Percentiles rank a stretch among this genome's conserved stretches.
Conservation (phyloP, 2,888 invertebrate genomes). For the Spialia ferax region DNA sequence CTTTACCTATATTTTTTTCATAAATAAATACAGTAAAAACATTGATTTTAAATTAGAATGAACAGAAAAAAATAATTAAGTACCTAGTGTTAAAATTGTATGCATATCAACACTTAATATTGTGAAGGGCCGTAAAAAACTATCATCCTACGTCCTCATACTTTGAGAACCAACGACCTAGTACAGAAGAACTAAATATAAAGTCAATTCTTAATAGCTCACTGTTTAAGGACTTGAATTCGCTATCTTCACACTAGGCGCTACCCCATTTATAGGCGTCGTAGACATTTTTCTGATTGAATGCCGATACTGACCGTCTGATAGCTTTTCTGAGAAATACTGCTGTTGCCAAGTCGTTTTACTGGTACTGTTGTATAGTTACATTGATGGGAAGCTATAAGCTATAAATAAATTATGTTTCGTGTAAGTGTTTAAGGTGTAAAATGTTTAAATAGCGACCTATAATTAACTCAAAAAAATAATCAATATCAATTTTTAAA, state of each 20-base stretch:
- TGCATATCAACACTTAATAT: too few relatives aligned
- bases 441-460: too few relatives aligned
- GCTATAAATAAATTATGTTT: background rate
- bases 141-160: too few relatives aligned
- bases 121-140: too few relatives aligned
- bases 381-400: too few relatives aligned
- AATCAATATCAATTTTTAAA: too few relatives aligned
- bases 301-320: conserved; percentile 26
- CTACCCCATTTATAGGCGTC: conserved; percentile 29
- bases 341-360: conserved; percentile 14
- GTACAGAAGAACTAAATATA: background rate
- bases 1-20: too few relatives aligned
- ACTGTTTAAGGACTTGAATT: conserved; percentile 27
- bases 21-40: too few relatives aligned
- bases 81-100: too few relatives aligned
- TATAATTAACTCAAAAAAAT: too few relatives aligned
- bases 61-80: too few relatives aligned
- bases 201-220: conserved; percentile 9
- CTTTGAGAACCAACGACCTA: background rate
- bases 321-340: conserved; percentile 35
- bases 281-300: conserved; percentile 39
- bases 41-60: too few relatives aligned
- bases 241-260: conserved; percentile 16
- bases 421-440: background rate
- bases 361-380: background rate